Conservation (phyloP, 2,113 vertebrate species). For the Microcebus jonahi region DNA sequence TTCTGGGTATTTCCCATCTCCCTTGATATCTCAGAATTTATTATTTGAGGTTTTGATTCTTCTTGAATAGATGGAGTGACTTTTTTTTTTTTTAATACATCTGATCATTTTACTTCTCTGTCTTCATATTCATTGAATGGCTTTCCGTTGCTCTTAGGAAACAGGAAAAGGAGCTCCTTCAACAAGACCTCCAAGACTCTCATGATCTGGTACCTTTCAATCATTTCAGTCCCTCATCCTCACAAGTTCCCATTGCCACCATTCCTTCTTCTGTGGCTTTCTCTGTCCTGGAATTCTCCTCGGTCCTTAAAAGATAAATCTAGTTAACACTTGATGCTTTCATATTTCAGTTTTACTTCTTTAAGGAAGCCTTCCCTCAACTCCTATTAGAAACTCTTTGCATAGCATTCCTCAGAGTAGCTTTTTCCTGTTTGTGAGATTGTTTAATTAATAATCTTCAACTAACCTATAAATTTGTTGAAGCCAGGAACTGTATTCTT, state of each 20-base stretch:
- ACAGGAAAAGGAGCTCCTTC: not conserved
- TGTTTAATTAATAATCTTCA: not conserved
- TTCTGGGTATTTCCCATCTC: not conserved
- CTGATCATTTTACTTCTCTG: not conserved
- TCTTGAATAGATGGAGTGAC: not conserved
- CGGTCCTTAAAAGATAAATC: not conserved
- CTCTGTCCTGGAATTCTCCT: not conserved
- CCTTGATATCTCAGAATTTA: not conserved
- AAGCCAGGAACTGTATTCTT: not conserved
- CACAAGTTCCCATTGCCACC: accelerated
- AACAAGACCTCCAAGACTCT: not conserved
- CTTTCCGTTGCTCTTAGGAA: not conserved
- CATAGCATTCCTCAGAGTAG: not conserved
- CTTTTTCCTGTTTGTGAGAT: not conserved
- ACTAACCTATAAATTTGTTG: not conserved
- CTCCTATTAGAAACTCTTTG: not conserved
- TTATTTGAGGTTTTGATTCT: not conserved
- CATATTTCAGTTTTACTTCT: not conserved
- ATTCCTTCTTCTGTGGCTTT: not conserved
- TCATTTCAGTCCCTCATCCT: not conserved
- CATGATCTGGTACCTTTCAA: not conserved
- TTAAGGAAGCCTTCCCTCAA: not conserved
- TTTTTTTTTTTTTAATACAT: not conserved
- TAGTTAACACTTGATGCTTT: not conserved
- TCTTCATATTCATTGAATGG: not conserved